Evolutionary conservation across 2,797 vertebrate genomes (phyloP).

Genomic region (Schizothorax lantsangensis): DNA sequence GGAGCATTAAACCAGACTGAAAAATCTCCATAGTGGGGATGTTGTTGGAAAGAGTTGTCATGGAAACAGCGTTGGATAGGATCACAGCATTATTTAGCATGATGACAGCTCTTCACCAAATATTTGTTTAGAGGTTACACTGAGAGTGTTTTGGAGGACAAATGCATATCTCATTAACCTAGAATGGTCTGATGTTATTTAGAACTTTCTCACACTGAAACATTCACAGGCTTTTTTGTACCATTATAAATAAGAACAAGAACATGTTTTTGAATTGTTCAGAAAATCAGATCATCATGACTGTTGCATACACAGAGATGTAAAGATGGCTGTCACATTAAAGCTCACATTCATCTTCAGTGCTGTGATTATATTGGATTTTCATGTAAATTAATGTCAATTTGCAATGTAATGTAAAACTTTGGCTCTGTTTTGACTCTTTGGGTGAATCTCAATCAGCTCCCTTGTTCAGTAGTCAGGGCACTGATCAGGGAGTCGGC

Average conservation of each 20-base stretch:
- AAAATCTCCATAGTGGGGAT: conserved; percentile 1
- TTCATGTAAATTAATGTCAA: background rate
- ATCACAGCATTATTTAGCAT: conserved; percentile 14
- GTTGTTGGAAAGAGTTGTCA: conserved; percentile 26
- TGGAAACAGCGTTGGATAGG: conserved; percentile 20
- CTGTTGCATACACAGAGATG: background rate
- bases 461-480: too few relatives aligned
- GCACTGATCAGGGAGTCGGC: too few relatives aligned
- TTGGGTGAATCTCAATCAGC: background rate
- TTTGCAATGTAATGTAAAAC: background rate
- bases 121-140: conserved; percentile 4
- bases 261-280: background rate
- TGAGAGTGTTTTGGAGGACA: conserved; percentile 9
- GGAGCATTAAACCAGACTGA: background rate
- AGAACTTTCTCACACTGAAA: background rate
- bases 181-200: background rate
- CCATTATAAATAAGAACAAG: background rate
- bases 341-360: background rate
- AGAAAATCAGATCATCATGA: background rate
- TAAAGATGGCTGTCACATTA: background rate
- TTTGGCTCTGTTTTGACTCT: background rate
- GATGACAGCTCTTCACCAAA: background rate
- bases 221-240: background rate
- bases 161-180: conserved; percentile 5
- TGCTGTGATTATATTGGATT: background rate